Conservation (phyloP, 2,113 vertebrate genomes). For the Poeciliopsis prolifica region DNA sequence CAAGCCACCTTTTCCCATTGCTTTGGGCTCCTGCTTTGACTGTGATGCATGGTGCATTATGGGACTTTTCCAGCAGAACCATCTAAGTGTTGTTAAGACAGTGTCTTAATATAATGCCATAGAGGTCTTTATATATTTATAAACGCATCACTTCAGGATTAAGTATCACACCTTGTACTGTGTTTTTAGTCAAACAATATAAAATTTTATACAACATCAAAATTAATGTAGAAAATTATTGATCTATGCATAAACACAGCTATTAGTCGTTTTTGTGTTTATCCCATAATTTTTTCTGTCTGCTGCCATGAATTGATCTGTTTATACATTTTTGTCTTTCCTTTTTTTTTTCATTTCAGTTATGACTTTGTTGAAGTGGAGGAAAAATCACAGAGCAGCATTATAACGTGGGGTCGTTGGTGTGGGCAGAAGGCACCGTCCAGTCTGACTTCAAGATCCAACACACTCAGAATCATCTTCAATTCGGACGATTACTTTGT, state of each 20-base stretch:
- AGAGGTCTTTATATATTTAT: not conserved
- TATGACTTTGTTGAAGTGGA: slow-evolving; percentile 98
- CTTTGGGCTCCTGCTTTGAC: not conserved
- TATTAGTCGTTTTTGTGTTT: not conserved
- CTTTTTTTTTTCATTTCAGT: slow-evolving; percentile 69
- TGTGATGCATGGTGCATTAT: not conserved
- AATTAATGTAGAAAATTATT: no score
- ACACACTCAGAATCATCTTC: slow-evolving; percentile 93
- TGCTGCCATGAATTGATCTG: not conserved
- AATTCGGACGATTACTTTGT: slow-evolving; percentile 97
- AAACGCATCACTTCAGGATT: not conserved
- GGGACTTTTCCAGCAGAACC: not conserved
- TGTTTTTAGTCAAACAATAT: not conserved
- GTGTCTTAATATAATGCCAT: not conserved
- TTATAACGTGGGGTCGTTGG: slow-evolving; percentile 93
- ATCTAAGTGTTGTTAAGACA: not conserved
- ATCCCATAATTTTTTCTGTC: not conserved
- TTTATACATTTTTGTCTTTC: not conserved
- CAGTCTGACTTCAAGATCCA: slow-evolving; percentile 89
- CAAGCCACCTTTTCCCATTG: no score
- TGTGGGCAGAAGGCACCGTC: slow-evolving; percentile 91
- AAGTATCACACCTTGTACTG: no score
- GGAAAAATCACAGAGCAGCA: slow-evolving; percentile 90
- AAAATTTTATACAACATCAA: not conserved
- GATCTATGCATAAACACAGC: no score